A percentile compares a stretch with the other conserved stretches of the same genome.
Conservation (phyloP, 2,888 invertebrate species). For the Drosophila subquinaria region DNA sequence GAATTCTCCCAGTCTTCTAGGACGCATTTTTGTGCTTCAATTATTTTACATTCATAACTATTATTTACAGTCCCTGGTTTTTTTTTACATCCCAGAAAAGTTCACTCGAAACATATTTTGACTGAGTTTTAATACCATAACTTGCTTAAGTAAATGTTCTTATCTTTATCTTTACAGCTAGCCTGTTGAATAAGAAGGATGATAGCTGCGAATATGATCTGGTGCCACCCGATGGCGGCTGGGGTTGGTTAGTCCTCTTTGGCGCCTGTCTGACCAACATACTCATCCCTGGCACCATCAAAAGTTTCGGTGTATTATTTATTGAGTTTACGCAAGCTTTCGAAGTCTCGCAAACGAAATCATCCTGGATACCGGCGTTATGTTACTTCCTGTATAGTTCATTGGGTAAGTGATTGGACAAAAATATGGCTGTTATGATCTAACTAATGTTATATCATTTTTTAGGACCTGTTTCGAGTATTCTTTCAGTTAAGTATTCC, state of each 20-base stretch:
- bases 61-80: too few relatives aligned
- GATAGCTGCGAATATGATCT: conserved; percentile 88
- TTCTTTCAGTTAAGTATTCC: conserved; percentile 93
- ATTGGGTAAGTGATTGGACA: conserved; percentile 88
- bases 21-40: too few relatives aligned
- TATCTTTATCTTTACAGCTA: conserved; percentile 52
- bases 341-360: conserved; percentile 89
- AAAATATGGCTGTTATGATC: not conserved
- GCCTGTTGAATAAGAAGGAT: conserved; percentile 75
- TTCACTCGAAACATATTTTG: not conserved
- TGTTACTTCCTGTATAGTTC: conserved; percentile 96
- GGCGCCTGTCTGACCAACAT: conserved; percentile 93
- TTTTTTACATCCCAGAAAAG: too few relatives aligned
- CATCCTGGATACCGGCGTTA: conserved; percentile 94
- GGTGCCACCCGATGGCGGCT: conserved; percentile 93
- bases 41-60: too few relatives aligned
- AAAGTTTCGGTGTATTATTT: conserved; percentile 94
- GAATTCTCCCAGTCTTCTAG: too few relatives aligned
- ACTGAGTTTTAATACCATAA: not conserved
- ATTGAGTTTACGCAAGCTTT: conserved; percentile 93
- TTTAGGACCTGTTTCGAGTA: conserved; percentile 93
- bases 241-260: conserved; percentile 92
- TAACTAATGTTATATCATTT: not conserved
- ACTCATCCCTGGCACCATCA: conserved; percentile 94
- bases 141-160: not conserved